Conservation (phyloP, 2,888 invertebrate genomes). For the Argynnis bischoffii region DNA sequence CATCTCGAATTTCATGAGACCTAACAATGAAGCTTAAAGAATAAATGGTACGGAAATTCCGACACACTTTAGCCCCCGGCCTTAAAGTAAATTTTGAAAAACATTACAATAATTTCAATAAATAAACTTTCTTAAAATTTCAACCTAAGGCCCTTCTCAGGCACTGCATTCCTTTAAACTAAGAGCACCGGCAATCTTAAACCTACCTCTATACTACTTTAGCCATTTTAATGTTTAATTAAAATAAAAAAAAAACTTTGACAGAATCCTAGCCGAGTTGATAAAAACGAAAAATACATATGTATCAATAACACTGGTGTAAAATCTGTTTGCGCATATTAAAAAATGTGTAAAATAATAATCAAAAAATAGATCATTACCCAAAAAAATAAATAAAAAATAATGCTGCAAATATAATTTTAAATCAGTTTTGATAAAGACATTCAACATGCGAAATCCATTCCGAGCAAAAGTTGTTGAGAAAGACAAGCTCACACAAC, state of each 20-base stretch:
- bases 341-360: not conserved
- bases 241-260: not conserved
- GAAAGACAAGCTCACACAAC: slow-evolving; percentile 5
- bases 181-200: slow-evolving; percentile 32
- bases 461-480: slow-evolving; percentile 15
- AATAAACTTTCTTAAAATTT: slow-evolving; percentile 9
- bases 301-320: not conserved
- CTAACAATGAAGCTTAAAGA: too few species aligned
- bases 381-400: not conserved
- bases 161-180: slow-evolving; percentile 21
- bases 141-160: slow-evolving; percentile 8
- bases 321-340: not conserved
- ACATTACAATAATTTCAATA: slow-evolving; percentile 11
- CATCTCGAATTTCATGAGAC: too few species aligned
- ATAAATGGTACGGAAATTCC: too few species aligned
- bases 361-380: not conserved
- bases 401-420: not conserved
- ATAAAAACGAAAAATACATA: too few species aligned
- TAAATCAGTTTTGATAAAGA: slow-evolving; percentile 2
- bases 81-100: not conserved
- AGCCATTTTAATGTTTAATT: slow-evolving; percentile 6
- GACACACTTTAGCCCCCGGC: not conserved
- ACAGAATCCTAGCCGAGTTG: slow-evolving; percentile 2
- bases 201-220: slow-evolving; percentile 8
- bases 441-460: slow-evolving; percentile 6